A percentile compares a stretch with the other conserved stretches of the same genome.
These are phyloP conservation scores for Mimas tiliae DNA, from an alignment of 2,888 invertebrate species.

Conservation along the genomic window DNA sequence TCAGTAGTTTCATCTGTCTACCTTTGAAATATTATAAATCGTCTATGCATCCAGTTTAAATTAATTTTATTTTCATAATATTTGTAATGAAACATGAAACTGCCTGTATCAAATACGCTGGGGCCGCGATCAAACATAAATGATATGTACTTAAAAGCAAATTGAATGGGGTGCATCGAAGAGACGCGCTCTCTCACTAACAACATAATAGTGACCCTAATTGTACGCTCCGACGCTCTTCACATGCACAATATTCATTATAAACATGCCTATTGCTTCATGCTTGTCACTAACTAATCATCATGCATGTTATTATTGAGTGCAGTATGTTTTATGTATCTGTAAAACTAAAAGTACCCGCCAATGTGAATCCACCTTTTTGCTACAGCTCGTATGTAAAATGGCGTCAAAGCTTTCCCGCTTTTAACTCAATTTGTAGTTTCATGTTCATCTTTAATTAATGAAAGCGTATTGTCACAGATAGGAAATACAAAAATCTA, in stretches of 20 bases:
- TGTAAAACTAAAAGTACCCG: background rate
- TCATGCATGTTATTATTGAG: background rate
- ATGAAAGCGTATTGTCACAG: background rate
- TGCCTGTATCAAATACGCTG: background rate
- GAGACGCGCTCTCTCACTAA: constrained; percentile 42
- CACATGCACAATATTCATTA: constrained; percentile 23
- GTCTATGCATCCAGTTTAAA: background rate
- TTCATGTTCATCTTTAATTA: background rate
- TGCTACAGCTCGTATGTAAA: background rate
- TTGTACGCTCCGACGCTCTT: constrained; percentile 46
- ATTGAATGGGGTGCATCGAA: constrained; percentile 45
- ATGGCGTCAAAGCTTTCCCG: background rate
- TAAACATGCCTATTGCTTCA: constrained; percentile 18
- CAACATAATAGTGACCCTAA: constrained; percentile 50
- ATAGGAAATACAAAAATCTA: background rate
- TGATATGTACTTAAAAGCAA: constrained; percentile 28
- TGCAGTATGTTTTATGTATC: background rate
- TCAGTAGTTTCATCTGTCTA: background rate
- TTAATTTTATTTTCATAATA: background rate
- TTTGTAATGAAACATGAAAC: background rate
- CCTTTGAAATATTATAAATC: background rate
- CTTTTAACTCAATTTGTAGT: background rate
- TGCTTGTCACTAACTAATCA: constrained; percentile 2
- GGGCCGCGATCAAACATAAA: constrained; percentile 14
- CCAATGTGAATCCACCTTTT: background rate